Evolutionary conservation across 2,113 vertebrate genomes (phyloP).

Genomic region (Perca fluviatilis): DNA sequence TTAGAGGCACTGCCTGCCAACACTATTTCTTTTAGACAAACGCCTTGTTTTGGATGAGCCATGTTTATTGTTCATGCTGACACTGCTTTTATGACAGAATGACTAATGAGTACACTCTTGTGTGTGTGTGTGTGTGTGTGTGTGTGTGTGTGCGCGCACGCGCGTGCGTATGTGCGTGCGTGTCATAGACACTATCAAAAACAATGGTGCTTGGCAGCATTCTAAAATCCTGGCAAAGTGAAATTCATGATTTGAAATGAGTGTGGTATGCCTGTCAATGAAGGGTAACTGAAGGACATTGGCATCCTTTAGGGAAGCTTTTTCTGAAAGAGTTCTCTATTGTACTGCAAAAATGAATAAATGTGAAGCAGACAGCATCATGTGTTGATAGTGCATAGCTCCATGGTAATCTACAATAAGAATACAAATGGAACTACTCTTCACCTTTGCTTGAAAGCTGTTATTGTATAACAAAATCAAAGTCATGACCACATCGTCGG

Average conservation of each 20-base stretch:
- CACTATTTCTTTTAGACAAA: slow-evolving; percentile 69
- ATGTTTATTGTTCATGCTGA: slow-evolving; percentile 75
- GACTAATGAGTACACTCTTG: slow-evolving; percentile 63
- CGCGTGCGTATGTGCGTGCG: too few species aligned
- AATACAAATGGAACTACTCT: not conserved
- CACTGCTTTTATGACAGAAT: slow-evolving; percentile 74
- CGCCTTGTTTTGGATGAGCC: slow-evolving; percentile 73
- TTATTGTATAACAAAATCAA: not conserved
- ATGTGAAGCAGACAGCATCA: not conserved
- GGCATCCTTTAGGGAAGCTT: slow-evolving; percentile 12
- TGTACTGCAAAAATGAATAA: not conserved
- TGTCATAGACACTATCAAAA: slow-evolving; percentile 38
- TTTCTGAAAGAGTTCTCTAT: slow-evolving; percentile 12
- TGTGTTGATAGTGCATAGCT: not conserved
- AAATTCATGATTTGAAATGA: slow-evolving; percentile 53
- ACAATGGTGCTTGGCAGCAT: slow-evolving; percentile 45
- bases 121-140: slow-evolving; percentile 30
- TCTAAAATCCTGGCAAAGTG: slow-evolving; percentile 38
- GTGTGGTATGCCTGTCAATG: slow-evolving; percentile 24
- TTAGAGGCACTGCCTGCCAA: slow-evolving; percentile 66
- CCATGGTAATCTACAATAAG: not conserved
- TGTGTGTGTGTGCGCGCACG: slow-evolving; percentile 16
- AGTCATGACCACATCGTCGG: not conserved
- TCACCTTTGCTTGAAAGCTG: slow-evolving; percentile 2
- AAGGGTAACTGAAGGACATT: slow-evolving; percentile 37